Evolutionary conservation across 2,797 vertebrate species (phyloP), one percentile per base, ranked within the genome.

Genomic region (Syngnathus rostellatus): DNA sequence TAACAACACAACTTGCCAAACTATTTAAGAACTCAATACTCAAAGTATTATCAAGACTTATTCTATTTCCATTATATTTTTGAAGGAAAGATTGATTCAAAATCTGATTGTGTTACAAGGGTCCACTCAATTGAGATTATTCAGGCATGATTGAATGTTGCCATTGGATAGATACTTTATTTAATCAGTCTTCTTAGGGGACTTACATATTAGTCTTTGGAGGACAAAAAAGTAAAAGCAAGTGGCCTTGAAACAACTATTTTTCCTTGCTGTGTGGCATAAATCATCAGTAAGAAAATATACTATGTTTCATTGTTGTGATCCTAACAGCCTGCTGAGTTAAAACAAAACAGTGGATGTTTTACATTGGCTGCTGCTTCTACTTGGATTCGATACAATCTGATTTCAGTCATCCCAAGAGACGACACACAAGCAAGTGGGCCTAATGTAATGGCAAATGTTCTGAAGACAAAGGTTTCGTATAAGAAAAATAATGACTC

Each of bases 261-360:
- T 57, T 57, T 57, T 17, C 31, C 6, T 31, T 66, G 23, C 65
- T 51, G 64, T 19, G 54, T 75, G 59, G 43, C 66, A 70, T 67
- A 65, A 38, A 50, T 39, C 53, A 61, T 70, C 48, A 40, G 50
- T 63, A 61, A 62, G 50, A 66, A 81, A 81, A 83, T 72, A 80
- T 67, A 71, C 68, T 51, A 62, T 48, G 23, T 9, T 38, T 65
- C 72, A 80, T 83, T 85, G 75, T 86, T 86, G 50, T 70, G 9
- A 43, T 61, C 58, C 48, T 61, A 64, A 48, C 60, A 65, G 65
- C 66, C 63, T 25, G 45, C 63, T 68, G 72, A 43, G 65, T n/a
- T 65, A 38, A 63, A 79, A 64, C 68, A 76, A 23, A 72, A 75
- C 72, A 81, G 57, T 65, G 62, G 21, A 73, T 77, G 71, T 72